Evolutionary conservation across 1,140 invertebrate genomes (phyloP).

Genomic region (Globodera ellingtonae): DNA sequence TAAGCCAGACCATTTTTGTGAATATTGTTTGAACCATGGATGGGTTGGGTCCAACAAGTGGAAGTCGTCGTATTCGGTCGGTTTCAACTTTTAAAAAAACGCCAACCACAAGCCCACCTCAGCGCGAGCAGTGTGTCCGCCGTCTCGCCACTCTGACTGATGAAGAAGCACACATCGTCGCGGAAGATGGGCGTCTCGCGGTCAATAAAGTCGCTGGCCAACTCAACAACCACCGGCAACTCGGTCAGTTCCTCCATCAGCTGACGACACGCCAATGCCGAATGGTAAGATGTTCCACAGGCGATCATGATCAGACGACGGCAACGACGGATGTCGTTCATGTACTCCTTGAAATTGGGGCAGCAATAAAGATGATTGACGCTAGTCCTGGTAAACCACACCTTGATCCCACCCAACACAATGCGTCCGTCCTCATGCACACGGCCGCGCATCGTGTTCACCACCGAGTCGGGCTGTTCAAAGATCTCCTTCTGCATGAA

Average conservation of each 20-base stretch:
- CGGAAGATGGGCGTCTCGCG: constrained; percentile 96
- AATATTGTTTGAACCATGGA: too few species aligned
- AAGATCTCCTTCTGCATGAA: constrained; percentile 99
- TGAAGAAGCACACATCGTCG: constrained; percentile 99
- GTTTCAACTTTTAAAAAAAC: too few species aligned
- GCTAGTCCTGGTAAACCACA: background rate
- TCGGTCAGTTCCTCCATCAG: constrained; percentile 96
- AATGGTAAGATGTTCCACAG: constrained; percentile 98
- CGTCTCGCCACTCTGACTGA: constrained; percentile 96
- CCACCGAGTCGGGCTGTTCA: constrained; percentile 97
- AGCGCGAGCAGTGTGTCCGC: constrained; percentile 93
- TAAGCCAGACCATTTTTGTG: too few species aligned
- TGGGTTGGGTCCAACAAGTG: too few species aligned
- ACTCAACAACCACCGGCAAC: constrained; percentile 95
- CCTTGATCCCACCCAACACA: constrained; percentile 82
- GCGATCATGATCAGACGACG: constrained; percentile 93
- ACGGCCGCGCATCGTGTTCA: constrained; percentile 98
- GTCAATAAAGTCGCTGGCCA: constrained; percentile 97
- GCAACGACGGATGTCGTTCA: constrained; percentile 94
- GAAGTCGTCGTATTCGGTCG: too few species aligned
- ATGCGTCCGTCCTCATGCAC: constrained; percentile 74
- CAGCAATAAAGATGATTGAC: too few species aligned
- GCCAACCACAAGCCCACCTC: constrained; percentile 43
- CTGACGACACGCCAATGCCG: constrained; percentile 86
- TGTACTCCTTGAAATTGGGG: constrained; percentile 79